A percentile compares a stretch with the other conserved stretches of the same genome.
These are phyloP conservation scores for Myiopsitta monachus DNA, from an alignment of 2,113 vertebrate genomes.

Conservation along the genomic window DNA sequence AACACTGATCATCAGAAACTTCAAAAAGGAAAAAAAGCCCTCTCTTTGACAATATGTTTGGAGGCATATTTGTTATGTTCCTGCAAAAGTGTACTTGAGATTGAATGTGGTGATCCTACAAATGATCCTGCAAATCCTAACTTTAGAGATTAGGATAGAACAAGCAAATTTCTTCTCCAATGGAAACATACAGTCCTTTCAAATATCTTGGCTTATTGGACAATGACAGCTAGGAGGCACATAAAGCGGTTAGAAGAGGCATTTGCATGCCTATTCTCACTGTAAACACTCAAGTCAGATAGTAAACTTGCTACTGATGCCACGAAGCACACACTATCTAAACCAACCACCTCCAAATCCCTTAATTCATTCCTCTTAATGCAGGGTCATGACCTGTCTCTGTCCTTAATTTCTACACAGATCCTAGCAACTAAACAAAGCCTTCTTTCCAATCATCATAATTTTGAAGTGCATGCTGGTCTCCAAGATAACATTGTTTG, in stretches of 20 bases:
- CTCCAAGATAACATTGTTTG: background rate
- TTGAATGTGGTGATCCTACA: background rate
- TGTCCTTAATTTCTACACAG: background rate
- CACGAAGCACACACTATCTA: background rate
- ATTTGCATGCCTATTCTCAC: background rate
- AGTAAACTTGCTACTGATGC: background rate
- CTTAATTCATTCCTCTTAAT: background rate
- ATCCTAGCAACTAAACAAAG: background rate
- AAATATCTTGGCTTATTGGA: background rate
- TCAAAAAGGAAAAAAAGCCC: background rate
- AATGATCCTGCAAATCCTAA: background rate
- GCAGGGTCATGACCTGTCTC: background rate
- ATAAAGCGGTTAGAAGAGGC: background rate
- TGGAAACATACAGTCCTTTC: background rate
- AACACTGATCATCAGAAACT: background rate
- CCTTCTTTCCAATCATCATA: background rate
- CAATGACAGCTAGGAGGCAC: background rate
- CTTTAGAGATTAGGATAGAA: background rate
- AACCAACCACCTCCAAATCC: background rate
- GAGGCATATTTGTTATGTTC: background rate
- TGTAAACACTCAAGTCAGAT: background rate
- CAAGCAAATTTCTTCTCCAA: background rate
- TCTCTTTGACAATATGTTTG: background rate
- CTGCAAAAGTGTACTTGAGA: background rate
- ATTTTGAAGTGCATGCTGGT: background rate